Conservation (phyloP, 2,113 vertebrate genomes). For the Pelusios castaneus region DNA sequence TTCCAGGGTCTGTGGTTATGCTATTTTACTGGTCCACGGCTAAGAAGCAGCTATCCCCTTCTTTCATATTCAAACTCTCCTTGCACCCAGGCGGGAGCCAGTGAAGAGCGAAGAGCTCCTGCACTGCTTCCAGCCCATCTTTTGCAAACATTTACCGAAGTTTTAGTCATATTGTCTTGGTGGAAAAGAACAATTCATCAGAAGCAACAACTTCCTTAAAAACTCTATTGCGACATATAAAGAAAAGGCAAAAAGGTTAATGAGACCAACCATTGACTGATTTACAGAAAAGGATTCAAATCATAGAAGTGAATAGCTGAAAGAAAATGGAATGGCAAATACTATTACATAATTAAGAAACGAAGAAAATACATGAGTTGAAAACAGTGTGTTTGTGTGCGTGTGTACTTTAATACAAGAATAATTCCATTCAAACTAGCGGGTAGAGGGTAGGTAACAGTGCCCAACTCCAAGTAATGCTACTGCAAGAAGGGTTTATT, state of each 20-base stretch:
- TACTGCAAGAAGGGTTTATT: not conserved
- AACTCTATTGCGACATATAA: not conserved
- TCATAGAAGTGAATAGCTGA: not conserved
- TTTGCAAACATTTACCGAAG: not conserved
- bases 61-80: not conserved
- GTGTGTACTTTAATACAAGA: not conserved
- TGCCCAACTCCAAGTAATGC: not conserved
- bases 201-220: not conserved
- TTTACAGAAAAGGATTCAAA: not conserved
- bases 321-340: not conserved
- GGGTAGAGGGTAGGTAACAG: not conserved
- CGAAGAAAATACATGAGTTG: not conserved
- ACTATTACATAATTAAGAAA: not conserved
- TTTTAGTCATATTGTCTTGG: not conserved
- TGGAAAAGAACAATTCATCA: not conserved
- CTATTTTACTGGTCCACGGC: not conserved
- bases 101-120: not conserved
- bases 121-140: not conserved
- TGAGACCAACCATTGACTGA: not conserved
- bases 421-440: not conserved
- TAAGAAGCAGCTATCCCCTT: not conserved
- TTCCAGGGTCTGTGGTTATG: not conserved
- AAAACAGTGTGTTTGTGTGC: not conserved
- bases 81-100: not conserved
- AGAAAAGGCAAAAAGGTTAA: not conserved